phyloP scores from a whole-genome alignment of 2,888 invertebrate species.

The Agrypnus murinus region DNA sequence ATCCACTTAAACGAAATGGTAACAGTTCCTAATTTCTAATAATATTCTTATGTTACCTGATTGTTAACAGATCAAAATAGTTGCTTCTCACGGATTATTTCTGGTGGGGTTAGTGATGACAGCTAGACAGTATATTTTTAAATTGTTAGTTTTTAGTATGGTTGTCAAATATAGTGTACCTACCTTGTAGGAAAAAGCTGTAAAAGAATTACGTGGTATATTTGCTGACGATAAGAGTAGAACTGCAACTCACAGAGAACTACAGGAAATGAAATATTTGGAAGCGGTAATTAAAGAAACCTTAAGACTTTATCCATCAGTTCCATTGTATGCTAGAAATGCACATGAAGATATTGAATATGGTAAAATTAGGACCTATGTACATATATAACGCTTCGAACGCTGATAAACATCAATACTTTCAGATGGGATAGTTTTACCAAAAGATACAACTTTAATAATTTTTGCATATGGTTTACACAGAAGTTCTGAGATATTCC shows the following conservation, averaged over 20 bases:
- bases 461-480: constrained; percentile 72
- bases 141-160: too few species aligned
- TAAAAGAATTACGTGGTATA: constrained; percentile 66
- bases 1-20: too few species aligned
- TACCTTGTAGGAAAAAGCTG: constrained; percentile 66
- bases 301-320: constrained; percentile 73
- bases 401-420: neutral
- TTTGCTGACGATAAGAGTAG: constrained; percentile 61
- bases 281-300: constrained; percentile 74
- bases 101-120: too few species aligned
- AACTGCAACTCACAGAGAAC: constrained; percentile 64
- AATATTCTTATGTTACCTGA: too few species aligned
- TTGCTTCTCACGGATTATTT: too few species aligned
- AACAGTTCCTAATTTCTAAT: too few species aligned
- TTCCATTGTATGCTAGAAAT: constrained; percentile 72
- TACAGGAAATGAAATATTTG: constrained; percentile 74
- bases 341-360: constrained; percentile 67
- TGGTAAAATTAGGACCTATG: constrained; percentile 59
- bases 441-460: constrained; percentile 68
- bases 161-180: too few species aligned
- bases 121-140: too few species aligned
- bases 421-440: constrained; percentile 56
- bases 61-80: too few species aligned
- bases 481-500: constrained; percentile 71
- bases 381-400: too few species aligned